Evolutionary conservation across 2,888 invertebrate genomes (phyloP).

Genomic region (Trachelus iudaicus): DNA sequence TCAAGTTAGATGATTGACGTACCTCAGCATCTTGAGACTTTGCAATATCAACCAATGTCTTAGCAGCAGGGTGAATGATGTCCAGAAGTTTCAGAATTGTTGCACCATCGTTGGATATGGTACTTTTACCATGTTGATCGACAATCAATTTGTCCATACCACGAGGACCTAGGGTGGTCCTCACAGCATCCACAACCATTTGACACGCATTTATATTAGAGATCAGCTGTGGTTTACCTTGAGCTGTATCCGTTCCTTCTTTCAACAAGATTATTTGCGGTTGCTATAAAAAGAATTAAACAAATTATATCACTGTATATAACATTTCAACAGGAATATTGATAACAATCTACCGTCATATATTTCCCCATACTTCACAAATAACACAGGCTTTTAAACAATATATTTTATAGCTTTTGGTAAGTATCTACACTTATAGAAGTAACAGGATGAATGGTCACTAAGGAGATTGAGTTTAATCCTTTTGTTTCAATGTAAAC

Average conservation of each 20-base stretch:
- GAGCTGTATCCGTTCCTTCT: constrained; percentile 96
- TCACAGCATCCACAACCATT: constrained; percentile 93
- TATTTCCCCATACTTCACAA: constrained; percentile 21
- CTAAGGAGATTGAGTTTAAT: background rate
- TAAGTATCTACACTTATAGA: background rate
- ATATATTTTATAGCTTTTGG: background rate
- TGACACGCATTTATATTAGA: constrained; percentile 99
- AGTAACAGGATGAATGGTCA: background rate
- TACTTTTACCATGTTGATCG: constrained; percentile 87
- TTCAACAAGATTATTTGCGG: constrained; percentile 97
- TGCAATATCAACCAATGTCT: constrained; percentile 97
- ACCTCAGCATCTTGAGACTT: constrained; percentile 99
- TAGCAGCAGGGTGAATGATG: constrained; percentile 98
- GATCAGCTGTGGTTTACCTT: constrained; percentile 95
- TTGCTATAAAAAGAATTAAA: constrained; percentile 75
- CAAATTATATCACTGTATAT: background rate
- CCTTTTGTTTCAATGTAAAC: background rate
- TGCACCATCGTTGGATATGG: constrained; percentile 99
- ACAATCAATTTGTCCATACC: constrained; percentile 99
- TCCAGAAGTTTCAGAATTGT: constrained; percentile 99
- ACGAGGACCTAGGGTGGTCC: constrained; percentile 97
- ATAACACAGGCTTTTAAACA: constrained; percentile 18
- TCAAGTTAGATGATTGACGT: constrained; percentile 29
- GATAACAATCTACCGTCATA: constrained; percentile 15
- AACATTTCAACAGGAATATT: background rate